Base-by-base conservation (phyloP, 1,140 invertebrate species). In the Aphelenchoides avenae region DNA sequence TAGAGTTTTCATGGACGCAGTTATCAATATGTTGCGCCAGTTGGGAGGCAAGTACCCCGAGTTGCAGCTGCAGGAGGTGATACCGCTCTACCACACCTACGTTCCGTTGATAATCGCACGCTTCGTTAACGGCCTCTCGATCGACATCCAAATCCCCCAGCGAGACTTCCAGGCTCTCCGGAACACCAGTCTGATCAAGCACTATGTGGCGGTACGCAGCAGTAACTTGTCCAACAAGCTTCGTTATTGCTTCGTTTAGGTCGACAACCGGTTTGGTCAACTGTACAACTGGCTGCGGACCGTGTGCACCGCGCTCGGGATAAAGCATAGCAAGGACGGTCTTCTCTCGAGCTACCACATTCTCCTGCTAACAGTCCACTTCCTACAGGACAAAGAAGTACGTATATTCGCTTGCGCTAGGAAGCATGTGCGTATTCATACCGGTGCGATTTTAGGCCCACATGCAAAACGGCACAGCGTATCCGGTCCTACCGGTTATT, bases 281-380 rank as follows among this genome's bases (percentile, higher is more conserved):
- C 7, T 62, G 6, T 65, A 65, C 27, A 39, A 40, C 11, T 62
- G 34, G 27, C 22, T 62, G 65, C 27, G 42, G 15, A 52, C 6
- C 29, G 5, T 65, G n/a, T 61, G 30, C 62, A 37, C 29, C 4
- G 29, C 9, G 27, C 40, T 65, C 36, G 60, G 60, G 7, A 26
- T 62, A 9, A 56, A 48, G 34, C 64, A 62, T 43, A 66, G 62
- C 26, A 62, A 65, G 49, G 59, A 61, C 11, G 60, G 60, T 3
- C 43, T 66, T 22, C 39, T 62, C 18, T 62, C 60, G 26, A 62
- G 60, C 15, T 62, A 62, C 34, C 60, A 62, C 24, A 22, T 67
- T 18, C 18, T 62, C 27, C 20, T 62, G 39, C 43, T 62, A 15
- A 48, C 53, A 27, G 42, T 62, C 30, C 60, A 62, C 31, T 62